Conservation (phyloP, 2,888 invertebrate genomes). For the Diaphora mendica region DNA sequence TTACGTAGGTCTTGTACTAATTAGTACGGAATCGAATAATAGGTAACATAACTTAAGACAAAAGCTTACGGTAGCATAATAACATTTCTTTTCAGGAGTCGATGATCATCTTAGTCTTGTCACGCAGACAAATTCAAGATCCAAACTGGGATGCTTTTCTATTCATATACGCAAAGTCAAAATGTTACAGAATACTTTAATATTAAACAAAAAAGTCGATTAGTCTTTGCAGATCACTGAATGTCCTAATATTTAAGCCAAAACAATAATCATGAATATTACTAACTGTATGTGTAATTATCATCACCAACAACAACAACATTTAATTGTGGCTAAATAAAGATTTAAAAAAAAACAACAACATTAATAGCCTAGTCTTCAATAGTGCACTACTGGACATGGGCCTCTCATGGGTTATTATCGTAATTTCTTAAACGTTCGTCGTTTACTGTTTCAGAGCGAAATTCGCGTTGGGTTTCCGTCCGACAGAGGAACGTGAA, state of each 20-base stretch:
- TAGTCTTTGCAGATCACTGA: background rate
- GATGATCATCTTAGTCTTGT: background rate
- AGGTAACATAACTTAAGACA: too few relatives aligned
- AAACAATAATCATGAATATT: background rate
- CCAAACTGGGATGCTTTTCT: background rate
- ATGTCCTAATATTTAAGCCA: background rate
- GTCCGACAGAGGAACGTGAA: slow-evolving; percentile 87
- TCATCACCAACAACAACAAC: too few relatives aligned
- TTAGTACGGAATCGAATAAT: slow-evolving; percentile 22
- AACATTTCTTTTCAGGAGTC: background rate
- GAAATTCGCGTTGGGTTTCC: slow-evolving; percentile 90
- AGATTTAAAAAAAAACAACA: too few relatives aligned
- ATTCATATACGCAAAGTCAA: too few relatives aligned
- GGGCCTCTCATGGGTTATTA: background rate
- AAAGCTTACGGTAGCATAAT: slow-evolving; percentile 29
- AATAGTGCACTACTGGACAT: too few relatives aligned
- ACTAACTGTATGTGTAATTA: background rate
- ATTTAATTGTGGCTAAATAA: too few relatives aligned
- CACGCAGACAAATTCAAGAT: background rate
- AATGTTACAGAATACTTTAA: background rate
- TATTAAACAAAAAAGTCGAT: background rate
- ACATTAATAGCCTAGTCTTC: too few relatives aligned
- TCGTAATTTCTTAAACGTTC: background rate
- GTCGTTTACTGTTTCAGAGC: slow-evolving; percentile 79
- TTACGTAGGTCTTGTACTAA: slow-evolving; percentile 15